Percentiles rank a stretch among this genome's conserved stretches.
phyloP scores from a whole-genome alignment of 2,113 vertebrate species.

The Anhinga rufa region DNA sequence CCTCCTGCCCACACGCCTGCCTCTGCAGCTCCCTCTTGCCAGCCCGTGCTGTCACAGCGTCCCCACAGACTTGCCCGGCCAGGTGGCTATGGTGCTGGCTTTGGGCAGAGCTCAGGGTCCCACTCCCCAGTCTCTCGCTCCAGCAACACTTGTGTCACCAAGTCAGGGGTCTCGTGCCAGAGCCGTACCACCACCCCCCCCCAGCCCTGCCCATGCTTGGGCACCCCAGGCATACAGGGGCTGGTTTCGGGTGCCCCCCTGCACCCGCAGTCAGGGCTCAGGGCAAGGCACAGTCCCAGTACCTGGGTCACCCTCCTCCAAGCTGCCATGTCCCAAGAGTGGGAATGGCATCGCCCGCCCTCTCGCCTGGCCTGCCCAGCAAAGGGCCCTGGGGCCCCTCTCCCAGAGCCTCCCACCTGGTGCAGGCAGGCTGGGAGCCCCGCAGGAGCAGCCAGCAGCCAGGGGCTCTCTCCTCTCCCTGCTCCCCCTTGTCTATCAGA shows the following conservation, averaged over 20 bases:
- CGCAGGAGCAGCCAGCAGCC: accelerated
- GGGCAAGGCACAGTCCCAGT: neutral
- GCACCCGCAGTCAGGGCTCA: neutral
- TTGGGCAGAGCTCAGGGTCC: neutral
- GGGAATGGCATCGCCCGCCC: neutral
- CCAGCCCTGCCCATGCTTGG: neutral
- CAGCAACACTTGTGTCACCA: neutral
- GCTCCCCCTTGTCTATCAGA: neutral
- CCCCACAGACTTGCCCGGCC: neutral
- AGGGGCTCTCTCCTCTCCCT: neutral
- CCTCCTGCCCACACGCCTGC: neutral
- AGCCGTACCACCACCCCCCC: neutral
- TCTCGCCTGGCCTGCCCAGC: neutral
- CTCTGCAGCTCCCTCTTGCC: neutral
- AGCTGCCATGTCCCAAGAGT: neutral
- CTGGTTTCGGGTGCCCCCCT: neutral
- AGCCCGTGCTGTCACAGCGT: neutral
- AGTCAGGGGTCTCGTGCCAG: neutral
- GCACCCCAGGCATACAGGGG: neutral
- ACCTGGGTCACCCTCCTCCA: neutral
- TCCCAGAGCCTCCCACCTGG: neutral
- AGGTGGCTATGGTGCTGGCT: neutral
- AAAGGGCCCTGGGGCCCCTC: neutral
- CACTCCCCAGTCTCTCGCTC: neutral
- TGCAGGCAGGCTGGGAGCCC: neutral